Percentiles rank a stretch among this genome's conserved stretches.
phyloP scores from a whole-genome alignment of 2,888 invertebrate genomes.

The Criorhina ranunculi region DNA sequence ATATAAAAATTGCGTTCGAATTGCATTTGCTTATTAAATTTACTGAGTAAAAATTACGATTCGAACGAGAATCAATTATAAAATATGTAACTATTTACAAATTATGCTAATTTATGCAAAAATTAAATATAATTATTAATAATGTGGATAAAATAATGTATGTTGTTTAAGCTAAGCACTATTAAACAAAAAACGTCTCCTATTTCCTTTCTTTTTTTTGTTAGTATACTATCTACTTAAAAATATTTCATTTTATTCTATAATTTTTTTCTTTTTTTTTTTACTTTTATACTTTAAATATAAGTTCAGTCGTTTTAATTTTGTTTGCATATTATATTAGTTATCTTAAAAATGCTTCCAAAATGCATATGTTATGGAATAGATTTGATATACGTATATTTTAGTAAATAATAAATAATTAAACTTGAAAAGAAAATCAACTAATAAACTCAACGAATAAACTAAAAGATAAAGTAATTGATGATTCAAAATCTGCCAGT shows the following conservation, averaged over 20 bases:
- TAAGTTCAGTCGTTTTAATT: constrained; percentile 69
- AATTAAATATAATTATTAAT: constrained; percentile 25
- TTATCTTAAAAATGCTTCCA: constrained; percentile 29
- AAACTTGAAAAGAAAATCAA: too few species aligned
- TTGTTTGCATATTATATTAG: constrained; percentile 28
- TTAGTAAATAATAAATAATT: too few species aligned
- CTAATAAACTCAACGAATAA: too few species aligned
- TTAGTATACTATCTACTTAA: constrained; percentile 70
- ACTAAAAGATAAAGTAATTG: too few species aligned
- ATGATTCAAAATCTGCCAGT: too few species aligned
- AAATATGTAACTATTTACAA: constrained; percentile 55
- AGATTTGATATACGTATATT: too few species aligned
- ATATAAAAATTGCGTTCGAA: constrained; percentile 66
- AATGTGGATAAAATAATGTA: constrained; percentile 19
- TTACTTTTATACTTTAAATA: constrained; percentile 22
- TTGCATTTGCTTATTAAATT: constrained; percentile 40
- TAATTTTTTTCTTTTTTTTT: constrained; percentile 19
- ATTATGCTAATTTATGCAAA: constrained; percentile 66
- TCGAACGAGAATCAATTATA: constrained; percentile 7
- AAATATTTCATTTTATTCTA: constrained; percentile 31
- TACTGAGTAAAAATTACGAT: constrained; percentile 25
- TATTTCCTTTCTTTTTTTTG: constrained; percentile 35
- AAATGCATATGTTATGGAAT: background rate
- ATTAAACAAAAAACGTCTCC: constrained; percentile 28
- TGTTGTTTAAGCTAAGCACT: constrained; percentile 53